These are phyloP conservation scores for Zoanthus sansibaricus DNA, from an alignment of 92 coral and sea anemone genomes.

Conservation along the genomic window DNA sequence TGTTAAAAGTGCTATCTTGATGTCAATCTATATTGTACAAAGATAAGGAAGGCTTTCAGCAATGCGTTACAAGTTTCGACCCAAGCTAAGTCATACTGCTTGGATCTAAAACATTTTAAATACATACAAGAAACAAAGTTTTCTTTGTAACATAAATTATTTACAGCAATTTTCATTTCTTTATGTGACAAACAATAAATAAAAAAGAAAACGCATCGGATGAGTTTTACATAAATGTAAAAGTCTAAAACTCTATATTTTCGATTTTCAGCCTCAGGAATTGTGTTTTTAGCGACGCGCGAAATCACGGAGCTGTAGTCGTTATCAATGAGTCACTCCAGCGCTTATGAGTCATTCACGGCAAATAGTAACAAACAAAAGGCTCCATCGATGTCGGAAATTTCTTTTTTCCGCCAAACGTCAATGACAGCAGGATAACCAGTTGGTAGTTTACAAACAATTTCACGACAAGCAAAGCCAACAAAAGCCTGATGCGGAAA, in stretches of 20 bases:
- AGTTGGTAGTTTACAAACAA: neutral
- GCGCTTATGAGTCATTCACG: constrained; percentile 9
- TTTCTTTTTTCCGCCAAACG: constrained; percentile 27
- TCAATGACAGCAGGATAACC: neutral
- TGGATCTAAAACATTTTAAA: neutral
- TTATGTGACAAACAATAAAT: constrained; percentile 4
- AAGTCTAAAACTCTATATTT: neutral
- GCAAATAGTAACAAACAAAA: constrained; percentile 4
- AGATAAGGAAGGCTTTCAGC: constrained; percentile 6
- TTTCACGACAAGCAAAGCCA: neutral
- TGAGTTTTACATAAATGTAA: neutral
- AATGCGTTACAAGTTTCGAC: neutral
- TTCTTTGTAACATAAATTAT: constrained; percentile 24
- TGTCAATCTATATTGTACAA: constrained; percentile 33
- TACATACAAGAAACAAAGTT: neutral
- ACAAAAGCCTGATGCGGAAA: neutral
- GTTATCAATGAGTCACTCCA: neutral
- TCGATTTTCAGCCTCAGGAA: neutral
- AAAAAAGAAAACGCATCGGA: neutral
- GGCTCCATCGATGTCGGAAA: neutral
- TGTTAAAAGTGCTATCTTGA: constrained; percentile 24
- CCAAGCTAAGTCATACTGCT: neutral
- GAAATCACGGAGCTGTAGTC: neutral
- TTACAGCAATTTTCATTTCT: constrained; percentile 11
- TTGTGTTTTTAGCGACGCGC: neutral